phyloP scores from a whole-genome alignment of 2,113 vertebrate species.

The Vireo altiloquus region DNA sequence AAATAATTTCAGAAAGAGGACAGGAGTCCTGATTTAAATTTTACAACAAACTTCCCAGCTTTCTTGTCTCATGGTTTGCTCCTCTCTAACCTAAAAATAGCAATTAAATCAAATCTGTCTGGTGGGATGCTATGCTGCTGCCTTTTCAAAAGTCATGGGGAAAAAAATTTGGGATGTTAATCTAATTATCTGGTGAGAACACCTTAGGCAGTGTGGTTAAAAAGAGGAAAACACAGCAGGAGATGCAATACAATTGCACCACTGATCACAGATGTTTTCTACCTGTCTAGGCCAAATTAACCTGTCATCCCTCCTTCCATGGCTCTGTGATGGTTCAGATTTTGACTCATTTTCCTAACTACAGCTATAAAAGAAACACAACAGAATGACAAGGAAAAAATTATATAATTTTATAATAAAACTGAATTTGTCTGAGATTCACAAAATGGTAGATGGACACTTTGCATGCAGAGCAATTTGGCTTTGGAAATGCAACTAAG shows the following conservation, averaged over 20 bases:
- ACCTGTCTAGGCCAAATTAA: background rate
- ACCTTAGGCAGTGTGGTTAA: conserved; percentile 22
- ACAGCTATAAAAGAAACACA: background rate
- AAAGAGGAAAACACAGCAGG: conserved; percentile 7
- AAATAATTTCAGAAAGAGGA: background rate
- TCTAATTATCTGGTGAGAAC: conserved; percentile 37
- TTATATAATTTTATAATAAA: background rate
- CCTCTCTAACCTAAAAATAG: conserved; percentile 13
- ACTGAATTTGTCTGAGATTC: background rate
- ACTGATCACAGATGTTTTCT: background rate
- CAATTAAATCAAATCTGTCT: background rate
- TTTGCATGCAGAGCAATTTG: background rate
- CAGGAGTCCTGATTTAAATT: background rate
- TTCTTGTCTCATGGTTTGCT: background rate
- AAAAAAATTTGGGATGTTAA: background rate
- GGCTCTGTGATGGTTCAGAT: background rate
- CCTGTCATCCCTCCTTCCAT: background rate
- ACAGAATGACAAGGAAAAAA: background rate
- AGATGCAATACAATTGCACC: background rate
- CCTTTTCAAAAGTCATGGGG: background rate
- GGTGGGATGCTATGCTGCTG: background rate
- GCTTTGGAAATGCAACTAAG: background rate
- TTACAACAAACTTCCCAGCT: background rate
- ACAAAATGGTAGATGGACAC: background rate
- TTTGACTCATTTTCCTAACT: background rate